These are phyloP conservation scores for Mus pahari DNA, from an alignment of 2,113 vertebrate genomes.

Conservation along the genomic window DNA sequence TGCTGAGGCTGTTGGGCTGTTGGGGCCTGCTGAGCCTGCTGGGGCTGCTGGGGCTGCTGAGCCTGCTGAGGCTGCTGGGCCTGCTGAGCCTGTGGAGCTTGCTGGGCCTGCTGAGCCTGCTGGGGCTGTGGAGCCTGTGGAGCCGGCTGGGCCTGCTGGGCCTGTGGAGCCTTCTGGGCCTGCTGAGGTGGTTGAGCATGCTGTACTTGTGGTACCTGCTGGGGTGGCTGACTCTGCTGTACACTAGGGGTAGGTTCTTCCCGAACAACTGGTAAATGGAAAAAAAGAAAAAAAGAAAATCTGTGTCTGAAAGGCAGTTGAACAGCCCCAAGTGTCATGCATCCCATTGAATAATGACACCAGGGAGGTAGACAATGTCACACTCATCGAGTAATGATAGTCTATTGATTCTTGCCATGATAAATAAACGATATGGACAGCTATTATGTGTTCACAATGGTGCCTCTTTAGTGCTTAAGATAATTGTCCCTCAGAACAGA, in stretches of 20 bases:
- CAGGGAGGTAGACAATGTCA: background rate
- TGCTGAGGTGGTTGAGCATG: slow-evolving; percentile 80
- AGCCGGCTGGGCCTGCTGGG: slow-evolving; percentile 73
- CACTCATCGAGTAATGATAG: background rate
- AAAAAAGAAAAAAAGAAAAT: slow-evolving; percentile 61
- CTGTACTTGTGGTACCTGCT: background rate
- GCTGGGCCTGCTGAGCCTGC: background rate
- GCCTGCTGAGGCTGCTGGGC: background rate
- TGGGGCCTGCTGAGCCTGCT: background rate
- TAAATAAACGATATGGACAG: background rate
- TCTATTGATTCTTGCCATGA: background rate
- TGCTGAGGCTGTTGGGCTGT: background rate
- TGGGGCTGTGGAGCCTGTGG: background rate
- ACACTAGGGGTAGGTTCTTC: slow-evolving; percentile 85
- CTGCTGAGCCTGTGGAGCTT: background rate
- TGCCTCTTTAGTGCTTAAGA: background rate
- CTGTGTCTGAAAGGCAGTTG: background rate
- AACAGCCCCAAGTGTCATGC: background rate
- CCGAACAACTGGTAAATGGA: slow-evolving; percentile 79
- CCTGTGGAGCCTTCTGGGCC: background rate
- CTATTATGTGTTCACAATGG: rapidly evolving
- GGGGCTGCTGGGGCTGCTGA: background rate
- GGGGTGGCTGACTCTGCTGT: slow-evolving; percentile 75
- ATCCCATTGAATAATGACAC: background rate
- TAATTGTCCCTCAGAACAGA: background rate